Conservation (phyloP, 2,888 invertebrate species). For the Diarsia dahlii region DNA sequence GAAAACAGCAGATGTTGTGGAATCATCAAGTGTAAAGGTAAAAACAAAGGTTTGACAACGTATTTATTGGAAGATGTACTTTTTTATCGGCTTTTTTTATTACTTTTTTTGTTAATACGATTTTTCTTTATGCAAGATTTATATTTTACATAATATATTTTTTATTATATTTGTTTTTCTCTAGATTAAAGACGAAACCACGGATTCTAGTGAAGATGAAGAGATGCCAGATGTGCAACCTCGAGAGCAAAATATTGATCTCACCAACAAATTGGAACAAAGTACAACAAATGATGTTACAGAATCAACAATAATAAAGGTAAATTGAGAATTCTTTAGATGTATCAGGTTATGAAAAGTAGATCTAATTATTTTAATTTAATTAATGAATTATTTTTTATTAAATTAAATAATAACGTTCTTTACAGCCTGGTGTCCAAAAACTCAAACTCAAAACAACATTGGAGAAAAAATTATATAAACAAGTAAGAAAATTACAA, state of each 20-base stretch:
- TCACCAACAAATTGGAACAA: background rate
- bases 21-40: constrained; percentile 2
- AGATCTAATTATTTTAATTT: background rate
- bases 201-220: background rate
- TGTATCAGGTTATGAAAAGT: no score
- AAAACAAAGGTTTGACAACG: background rate
- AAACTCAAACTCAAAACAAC: constrained; percentile 2
- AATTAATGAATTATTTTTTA: background rate
- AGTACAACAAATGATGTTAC: background rate
- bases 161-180: background rate
- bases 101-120: background rate
- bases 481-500: constrained; percentile 21
- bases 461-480: constrained; percentile 24
- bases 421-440: constrained; percentile 16
- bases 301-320: constrained; percentile 12
- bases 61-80: background rate
- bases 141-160: background rate
- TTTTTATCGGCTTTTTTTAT: no score
- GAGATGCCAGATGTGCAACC: background rate
- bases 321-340: background rate
- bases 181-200: background rate
- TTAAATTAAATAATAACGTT: background rate
- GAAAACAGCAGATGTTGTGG: background rate
- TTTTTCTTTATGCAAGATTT: background rate
- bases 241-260: background rate